A percentile compares a stretch with the other conserved stretches of the same genome.
Evolutionary conservation across 2,888 invertebrate species (phyloP).

Genomic region (Scelioninae gen. 2): DNA sequence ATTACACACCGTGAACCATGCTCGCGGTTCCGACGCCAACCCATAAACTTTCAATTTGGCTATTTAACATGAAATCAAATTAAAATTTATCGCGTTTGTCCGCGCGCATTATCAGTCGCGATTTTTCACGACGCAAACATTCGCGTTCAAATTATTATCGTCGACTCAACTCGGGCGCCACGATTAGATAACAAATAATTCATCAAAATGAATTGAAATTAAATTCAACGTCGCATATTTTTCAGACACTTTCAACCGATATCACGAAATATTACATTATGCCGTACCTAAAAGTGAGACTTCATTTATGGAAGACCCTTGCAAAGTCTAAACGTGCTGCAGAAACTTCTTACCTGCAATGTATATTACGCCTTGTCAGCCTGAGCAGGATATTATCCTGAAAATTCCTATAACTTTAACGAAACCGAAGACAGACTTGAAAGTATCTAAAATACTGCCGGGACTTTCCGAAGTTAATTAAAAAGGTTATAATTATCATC

Average conservation of each 20-base stretch:
- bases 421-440: constrained; percentile 45
- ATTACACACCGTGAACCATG: constrained; percentile 12
- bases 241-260: constrained; percentile 25
- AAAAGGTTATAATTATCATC: constrained; percentile 33
- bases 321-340: constrained; percentile 39
- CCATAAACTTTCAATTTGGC: constrained; percentile 25
- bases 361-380: constrained; percentile 52
- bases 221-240: constrained; percentile 39
- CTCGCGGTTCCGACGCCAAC: background rate
- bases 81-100: constrained; percentile 17
- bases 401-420: constrained; percentile 48
- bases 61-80: constrained; percentile 19
- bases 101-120: constrained; percentile 11
- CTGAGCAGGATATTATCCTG: constrained; percentile 43
- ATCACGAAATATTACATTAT: constrained; percentile 40
- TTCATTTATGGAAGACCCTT: constrained; percentile 46
- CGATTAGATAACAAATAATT: constrained; percentile 26
- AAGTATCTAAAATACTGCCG: constrained; percentile 38
- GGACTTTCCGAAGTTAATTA: constrained; percentile 47
- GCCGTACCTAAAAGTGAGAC: constrained; percentile 34
- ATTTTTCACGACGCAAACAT: constrained; percentile 2
- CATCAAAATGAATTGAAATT: constrained; percentile 31
- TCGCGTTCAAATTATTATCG: background rate
- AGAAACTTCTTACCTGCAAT: constrained; percentile 50
- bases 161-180: background rate